A percentile compares a stretch with the other conserved stretches of the same genome.
Evolutionary conservation across 2,797 vertebrate species (phyloP).

Genomic region (Anabas testudineus): DNA sequence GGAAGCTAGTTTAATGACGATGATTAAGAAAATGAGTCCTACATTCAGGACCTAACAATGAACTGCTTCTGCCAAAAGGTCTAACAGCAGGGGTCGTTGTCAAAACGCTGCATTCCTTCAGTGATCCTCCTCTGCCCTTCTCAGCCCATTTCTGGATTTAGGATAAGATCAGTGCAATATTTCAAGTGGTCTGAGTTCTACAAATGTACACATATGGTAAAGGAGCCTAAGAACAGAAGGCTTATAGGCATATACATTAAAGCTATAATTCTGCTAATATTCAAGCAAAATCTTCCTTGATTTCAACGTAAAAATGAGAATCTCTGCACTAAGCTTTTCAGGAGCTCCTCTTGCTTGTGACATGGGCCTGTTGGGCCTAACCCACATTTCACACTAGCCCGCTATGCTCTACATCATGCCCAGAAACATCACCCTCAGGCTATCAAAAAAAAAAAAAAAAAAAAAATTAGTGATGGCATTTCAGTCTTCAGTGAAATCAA

Average conservation of each 20-base stretch:
- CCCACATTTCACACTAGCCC: conserved; percentile 56
- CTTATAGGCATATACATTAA: conserved; percentile 1
- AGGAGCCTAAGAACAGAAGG: conserved; percentile 11
- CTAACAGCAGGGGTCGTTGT: conserved; percentile 47
- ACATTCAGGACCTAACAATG: conserved; percentile 27
- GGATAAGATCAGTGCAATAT: conserved; percentile 37
- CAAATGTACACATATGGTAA: conserved; percentile 28
- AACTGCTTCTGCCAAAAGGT: conserved; percentile 41
- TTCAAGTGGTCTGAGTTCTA: conserved; percentile 33
- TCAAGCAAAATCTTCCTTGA: neutral
- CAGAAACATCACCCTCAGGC: conserved; percentile 59
- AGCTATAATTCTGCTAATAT: conserved; percentile 1
- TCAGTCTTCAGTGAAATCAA: conserved; percentile 53
- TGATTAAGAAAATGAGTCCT: conserved; percentile 50
- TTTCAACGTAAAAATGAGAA: neutral
- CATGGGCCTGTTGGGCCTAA: conserved; percentile 39
- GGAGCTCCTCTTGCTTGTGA: neutral
- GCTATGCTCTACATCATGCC: conserved; percentile 49
- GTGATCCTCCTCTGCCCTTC: conserved; percentile 43
- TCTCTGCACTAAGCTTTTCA: conserved; percentile 2
- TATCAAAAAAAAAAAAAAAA: neutral
- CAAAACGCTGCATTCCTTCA: conserved; percentile 54
- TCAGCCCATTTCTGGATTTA: conserved; percentile 49
- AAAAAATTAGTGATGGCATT: conserved; percentile 35
- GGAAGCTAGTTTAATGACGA: conserved; percentile 48